phyloP scores from a whole-genome alignment of 2,797 vertebrate genomes.

The Podargus strigoides region DNA sequence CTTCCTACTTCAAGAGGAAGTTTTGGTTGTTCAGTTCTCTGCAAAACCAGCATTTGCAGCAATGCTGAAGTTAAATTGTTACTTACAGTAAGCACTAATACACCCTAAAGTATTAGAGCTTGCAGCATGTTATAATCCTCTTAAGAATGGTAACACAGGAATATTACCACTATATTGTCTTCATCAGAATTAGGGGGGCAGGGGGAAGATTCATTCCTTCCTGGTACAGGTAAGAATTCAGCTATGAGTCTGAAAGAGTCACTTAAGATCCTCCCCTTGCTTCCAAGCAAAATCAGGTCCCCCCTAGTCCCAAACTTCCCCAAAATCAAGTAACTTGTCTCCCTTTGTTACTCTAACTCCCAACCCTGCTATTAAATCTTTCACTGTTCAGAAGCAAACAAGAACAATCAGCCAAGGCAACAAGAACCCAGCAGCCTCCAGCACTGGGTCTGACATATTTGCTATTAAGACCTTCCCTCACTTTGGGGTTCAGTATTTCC shows the following conservation, averaged over 20 bases:
- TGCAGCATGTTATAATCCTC: not conserved
- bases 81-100: not conserved
- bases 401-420: rapidly evolving
- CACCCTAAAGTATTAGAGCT: not conserved
- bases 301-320: not conserved
- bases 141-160: not conserved
- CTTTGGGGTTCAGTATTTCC: not conserved
- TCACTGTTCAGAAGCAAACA: not conserved
- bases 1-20: not conserved
- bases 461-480: not conserved
- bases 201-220: not conserved
- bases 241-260: not conserved
- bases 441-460: not conserved
- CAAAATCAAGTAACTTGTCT: not conserved
- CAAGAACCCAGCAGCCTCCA: not conserved
- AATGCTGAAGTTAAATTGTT: not conserved
- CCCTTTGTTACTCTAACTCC: not conserved
- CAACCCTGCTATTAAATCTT: not conserved
- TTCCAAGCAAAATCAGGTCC: not conserved
- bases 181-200: not conserved
- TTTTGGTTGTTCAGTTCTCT: not conserved
- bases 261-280: not conserved
- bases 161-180: not conserved
- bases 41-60: not conserved
- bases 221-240: not conserved